phyloP scores from a whole-genome alignment of 2,113 vertebrate genomes.

The Neopipo cinnamomea region DNA sequence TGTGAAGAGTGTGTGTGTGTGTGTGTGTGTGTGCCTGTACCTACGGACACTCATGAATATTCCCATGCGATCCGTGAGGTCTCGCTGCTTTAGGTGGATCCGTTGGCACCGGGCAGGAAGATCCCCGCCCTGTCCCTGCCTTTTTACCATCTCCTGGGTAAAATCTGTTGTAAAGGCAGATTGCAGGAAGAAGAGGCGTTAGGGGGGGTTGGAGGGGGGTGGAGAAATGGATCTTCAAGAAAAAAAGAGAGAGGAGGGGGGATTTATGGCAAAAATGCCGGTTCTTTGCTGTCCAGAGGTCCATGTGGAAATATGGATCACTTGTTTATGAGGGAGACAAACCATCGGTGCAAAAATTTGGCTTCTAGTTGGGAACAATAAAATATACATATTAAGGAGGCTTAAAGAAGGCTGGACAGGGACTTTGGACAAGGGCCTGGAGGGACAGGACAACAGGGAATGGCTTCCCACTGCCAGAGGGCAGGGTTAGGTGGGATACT shows the following conservation, averaged over 20 bases:
- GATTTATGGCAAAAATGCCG: fast-evolving
- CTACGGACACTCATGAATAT: neutral
- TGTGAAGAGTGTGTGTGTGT: neutral
- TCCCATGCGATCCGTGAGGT: neutral
- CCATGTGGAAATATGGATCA: fast-evolving
- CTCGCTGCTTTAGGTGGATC: neutral
- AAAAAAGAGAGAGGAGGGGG: neutral
- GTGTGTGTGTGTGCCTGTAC: neutral
- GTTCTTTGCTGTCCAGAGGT: neutral
- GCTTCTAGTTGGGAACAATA: neutral
- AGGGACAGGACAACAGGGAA: neutral
- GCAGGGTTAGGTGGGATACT: neutral
- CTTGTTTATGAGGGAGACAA: neutral
- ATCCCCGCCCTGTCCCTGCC: neutral
- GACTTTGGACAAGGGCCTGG: neutral
- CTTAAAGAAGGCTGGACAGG: neutral
- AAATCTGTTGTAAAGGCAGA: neutral
- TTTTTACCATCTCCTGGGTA: fast-evolving
- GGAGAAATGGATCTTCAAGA: fast-evolving
- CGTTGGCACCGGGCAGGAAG: neutral
- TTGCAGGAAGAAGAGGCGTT: fast-evolving
- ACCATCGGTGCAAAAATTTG: neutral
- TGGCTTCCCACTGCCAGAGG: neutral
- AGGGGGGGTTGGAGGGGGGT: neutral
- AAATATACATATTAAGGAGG: fast-evolving